Percentiles rank a stretch among this genome's conserved stretches.
Conservation (phyloP, 1,140 invertebrate species). For the Micrasema longulum region DNA sequence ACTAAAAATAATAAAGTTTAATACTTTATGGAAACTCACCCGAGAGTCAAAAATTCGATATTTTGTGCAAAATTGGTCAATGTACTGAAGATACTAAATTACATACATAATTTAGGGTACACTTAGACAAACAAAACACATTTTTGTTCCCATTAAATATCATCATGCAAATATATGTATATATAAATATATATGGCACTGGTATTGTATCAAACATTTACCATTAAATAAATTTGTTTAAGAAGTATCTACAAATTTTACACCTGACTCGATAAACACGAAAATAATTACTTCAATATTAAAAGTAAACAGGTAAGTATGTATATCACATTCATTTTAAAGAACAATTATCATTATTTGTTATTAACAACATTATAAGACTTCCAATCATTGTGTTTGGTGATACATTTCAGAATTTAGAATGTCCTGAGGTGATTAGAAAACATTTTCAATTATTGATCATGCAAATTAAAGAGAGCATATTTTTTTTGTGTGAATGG, state of each 20-base stretch:
- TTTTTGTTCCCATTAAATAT: constrained; percentile 38
- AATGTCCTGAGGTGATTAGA: constrained; percentile 1
- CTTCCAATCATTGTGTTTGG: not conserved
- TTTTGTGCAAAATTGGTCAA: not conserved
- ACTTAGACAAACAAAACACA: not conserved
- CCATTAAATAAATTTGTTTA: constrained; percentile 3
- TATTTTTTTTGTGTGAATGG: constrained; percentile 30
- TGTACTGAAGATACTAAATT: not conserved
- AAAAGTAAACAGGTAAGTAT: constrained; percentile 38
- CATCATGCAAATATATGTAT: constrained; percentile 20
- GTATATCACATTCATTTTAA: constrained; percentile 37
- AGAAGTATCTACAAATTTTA: constrained; percentile 31
- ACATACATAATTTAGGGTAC: not conserved
- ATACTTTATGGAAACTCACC: not conserved
- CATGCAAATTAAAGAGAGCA: constrained; percentile 34
- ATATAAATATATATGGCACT: constrained; percentile 37
- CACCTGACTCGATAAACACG: constrained; percentile 23
- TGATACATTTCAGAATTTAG: constrained; percentile 1
- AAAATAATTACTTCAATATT: constrained; percentile 34
- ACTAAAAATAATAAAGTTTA: not conserved
- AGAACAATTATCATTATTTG: constrained; percentile 29
- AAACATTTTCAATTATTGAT: not conserved
- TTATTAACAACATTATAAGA: constrained; percentile 15
- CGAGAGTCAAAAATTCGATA: not conserved
- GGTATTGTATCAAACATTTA: constrained; percentile 25